Conservation (phyloP, 2,888 invertebrate species). For the Pemphredon lugubris region DNA sequence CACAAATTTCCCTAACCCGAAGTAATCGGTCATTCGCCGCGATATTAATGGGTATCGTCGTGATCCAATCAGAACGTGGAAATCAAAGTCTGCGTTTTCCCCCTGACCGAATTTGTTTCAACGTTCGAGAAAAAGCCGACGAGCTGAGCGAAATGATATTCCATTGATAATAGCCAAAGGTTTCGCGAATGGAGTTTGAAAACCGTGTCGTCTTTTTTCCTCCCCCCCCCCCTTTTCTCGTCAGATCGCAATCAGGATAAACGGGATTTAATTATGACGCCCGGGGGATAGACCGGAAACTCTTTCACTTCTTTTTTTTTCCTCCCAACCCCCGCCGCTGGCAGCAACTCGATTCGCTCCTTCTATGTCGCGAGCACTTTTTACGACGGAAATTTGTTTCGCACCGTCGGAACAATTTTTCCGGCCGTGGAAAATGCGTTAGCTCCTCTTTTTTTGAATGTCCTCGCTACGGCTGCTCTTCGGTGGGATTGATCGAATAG, state of each 20-base stretch:
- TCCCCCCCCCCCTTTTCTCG: no score
- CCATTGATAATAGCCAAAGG: background rate
- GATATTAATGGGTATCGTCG: conserved; percentile 26
- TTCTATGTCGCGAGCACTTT: background rate
- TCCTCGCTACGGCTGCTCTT: background rate
- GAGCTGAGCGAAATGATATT: background rate
- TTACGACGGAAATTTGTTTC: conserved; percentile 42
- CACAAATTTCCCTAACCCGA: no score
- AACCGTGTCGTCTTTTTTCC: background rate
- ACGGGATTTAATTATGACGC: conserved; percentile 65
- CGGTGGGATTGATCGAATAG: background rate
- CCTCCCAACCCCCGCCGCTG: no score
- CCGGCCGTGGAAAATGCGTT: background rate
- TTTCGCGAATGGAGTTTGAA: background rate
- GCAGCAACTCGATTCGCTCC: no score
- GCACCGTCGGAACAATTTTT: conserved; percentile 28
- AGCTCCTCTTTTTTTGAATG: background rate
- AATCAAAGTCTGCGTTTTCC: conserved; percentile 9
- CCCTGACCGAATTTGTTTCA: background rate
- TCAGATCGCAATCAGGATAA: conserved; percentile 67
- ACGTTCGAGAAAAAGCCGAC: background rate
- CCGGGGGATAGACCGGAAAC: conserved; percentile 26
- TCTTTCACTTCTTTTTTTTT: conserved; percentile 36
- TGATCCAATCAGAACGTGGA: conserved; percentile 22
- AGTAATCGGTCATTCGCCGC: background rate